Base-by-base conservation (phyloP, 2,797 vertebrate genomes). In the Phataginus tricuspis region DNA sequence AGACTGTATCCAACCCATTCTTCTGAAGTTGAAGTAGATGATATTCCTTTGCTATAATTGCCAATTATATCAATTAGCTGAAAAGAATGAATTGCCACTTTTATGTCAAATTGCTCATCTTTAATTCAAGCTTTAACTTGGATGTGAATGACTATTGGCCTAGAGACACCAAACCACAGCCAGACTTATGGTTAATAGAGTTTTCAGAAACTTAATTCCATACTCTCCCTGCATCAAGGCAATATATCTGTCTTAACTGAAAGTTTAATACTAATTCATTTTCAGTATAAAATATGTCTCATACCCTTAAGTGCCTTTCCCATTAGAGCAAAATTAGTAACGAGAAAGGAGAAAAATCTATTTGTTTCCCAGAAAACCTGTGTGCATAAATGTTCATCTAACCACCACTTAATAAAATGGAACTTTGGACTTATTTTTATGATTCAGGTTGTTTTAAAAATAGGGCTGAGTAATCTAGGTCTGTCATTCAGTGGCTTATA, bases 91-190 rank as follows among this genome's bases (percentile, higher is more conserved):
- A 86, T 82, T 92, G 49, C 9, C 42, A 74, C 9, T 3, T 95
- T 83, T 85, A 78, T 85, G 31, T 89, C 55, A 89, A 96, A 74
- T n/a, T 86, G 23, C 13, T 34, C 29, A 77, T 97, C 39, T 79
- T 90, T 90, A 92, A 59, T 31, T 31, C 10, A 86, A 14, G 15
- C 39, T 59, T 80, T 80, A 82, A 87, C 10, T 79, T 66, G 57
- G n/a, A 90, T 7, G 37, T 74, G 21, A 71, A 2, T 39, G 45
- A 95, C 57, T 90, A 49, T 74, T 90, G 61, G n/a, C 27, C 55
- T 75, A 64, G 51, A 90, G 42, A 90, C 31, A 57, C 37, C 61
- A 91, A 95, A 61, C 45, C 87, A 13, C 13, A 95, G 72, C 8
- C 72, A 98, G 0, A 51, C n/a, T 86, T 29, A 51, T 0, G 1